Percentiles rank a stretch among this genome's conserved stretches.
These are phyloP conservation scores for Leguminivora glycinivorella DNA, from an alignment of 1,140 invertebrate genomes.

Conservation along the genomic window DNA sequence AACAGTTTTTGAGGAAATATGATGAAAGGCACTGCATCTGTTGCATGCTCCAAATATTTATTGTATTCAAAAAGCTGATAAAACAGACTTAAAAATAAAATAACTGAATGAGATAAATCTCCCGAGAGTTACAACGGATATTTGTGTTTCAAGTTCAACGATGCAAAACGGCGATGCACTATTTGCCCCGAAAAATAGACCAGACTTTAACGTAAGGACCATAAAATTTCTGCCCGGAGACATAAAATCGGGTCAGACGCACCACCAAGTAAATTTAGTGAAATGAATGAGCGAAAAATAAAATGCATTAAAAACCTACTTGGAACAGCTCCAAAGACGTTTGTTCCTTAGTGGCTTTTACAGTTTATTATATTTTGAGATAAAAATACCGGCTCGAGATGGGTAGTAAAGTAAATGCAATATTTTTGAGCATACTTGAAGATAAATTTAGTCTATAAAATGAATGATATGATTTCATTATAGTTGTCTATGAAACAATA, in stretches of 20 bases:
- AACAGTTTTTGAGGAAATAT: no score
- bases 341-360: conserved; percentile 15
- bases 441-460: background rate
- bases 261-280: conserved; percentile 36
- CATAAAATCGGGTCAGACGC: conserved; percentile 37
- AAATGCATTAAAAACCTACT: conserved; percentile 32
- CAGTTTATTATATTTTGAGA: conserved; percentile 8
- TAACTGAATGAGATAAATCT: no score
- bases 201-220: conserved; percentile 37
- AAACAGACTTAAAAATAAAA: no score
- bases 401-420: background rate
- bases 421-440: background rate
- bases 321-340: conserved; percentile 24
- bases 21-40: no score
- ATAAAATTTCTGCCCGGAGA: conserved; percentile 37
- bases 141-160: conserved; percentile 39
- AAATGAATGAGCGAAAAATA: conserved; percentile 30
- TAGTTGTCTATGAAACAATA: no score
- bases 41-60: no score
- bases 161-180: conserved; percentile 32
- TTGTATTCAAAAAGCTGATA: no score
- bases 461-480: no score
- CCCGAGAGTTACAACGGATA: background rate
- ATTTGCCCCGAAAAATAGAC: conserved; percentile 42
- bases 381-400: background rate